phyloP scores from a whole-genome alignment of 2,888 invertebrate genomes.

The Drosophila tripunctata region DNA sequence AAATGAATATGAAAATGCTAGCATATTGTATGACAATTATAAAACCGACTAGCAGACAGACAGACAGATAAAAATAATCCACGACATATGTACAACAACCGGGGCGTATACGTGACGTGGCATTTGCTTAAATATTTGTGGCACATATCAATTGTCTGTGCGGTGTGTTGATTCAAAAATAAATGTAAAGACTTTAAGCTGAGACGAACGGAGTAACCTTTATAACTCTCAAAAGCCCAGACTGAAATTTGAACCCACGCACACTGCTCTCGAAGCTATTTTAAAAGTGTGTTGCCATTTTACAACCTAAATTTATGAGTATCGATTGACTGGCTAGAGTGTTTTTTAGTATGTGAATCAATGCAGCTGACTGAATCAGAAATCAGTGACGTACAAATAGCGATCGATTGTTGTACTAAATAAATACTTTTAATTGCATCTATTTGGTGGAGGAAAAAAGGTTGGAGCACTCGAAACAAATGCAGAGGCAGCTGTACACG shows the following conservation, averaged over 20 bases:
- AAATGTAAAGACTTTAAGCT: constrained; percentile 1
- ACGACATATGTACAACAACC: constrained; percentile 15
- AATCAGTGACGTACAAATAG: constrained; percentile 22
- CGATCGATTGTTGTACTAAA: constrained; percentile 43
- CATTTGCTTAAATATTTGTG: constrained; percentile 29
- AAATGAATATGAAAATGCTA: constrained; percentile 34
- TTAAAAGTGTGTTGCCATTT: constrained; percentile 50
- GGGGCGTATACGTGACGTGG: constrained; percentile 17
- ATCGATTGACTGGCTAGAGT: constrained; percentile 61
- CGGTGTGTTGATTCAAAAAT: background rate
- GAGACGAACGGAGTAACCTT: too few species aligned
- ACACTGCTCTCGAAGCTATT: constrained; percentile 23
- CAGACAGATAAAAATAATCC: constrained; percentile 20
- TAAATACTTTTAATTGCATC: constrained; percentile 43
- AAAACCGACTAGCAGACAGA: constrained; percentile 7
- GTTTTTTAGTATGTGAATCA: constrained; percentile 38
- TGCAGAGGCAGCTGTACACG: constrained; percentile 30
- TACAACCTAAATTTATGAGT: constrained; percentile 56
- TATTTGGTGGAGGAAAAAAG: background rate
- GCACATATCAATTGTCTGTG: constrained; percentile 24
- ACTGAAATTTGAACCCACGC: constrained; percentile 5
- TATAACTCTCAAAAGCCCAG: constrained; percentile 4
- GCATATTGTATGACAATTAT: constrained; percentile 41
- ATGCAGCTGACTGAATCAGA: constrained; percentile 50
- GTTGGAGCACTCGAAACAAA: constrained; percentile 31